Base-by-base conservation (phyloP, 2,113 vertebrate species). In the Parus major region DNA sequence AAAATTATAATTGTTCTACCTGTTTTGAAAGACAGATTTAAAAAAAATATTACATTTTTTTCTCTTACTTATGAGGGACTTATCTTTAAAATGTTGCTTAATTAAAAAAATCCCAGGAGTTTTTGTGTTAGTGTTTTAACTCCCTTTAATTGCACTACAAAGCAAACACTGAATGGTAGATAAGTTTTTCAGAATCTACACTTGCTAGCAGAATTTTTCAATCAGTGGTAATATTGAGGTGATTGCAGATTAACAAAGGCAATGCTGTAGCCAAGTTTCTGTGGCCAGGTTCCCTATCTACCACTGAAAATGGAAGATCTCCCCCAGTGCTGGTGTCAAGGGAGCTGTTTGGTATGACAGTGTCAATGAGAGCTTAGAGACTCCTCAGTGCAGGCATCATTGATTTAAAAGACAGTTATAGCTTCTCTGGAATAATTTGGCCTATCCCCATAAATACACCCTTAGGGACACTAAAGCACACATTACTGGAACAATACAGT, bases 341-440 rank as follows among this genome's bases (percentile, higher is more conserved):
- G 81, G 84, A 89, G 64, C 8, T 77, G 23, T 92, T 61, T 52
- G 60, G 27, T 12, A 27, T 44, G 57, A 49, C 27, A 29, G 52
- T 66, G 49, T 56, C 60, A 91, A 11, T 57, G 71, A 78, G 63
- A 66, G n/a, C 35, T 81, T 64, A 86, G 72, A 78, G 88, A 66
- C 29, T 77, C 27, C 53, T 88, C 55, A 75, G 64, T 33, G 52
- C 56, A 83, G 56, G 50, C 73, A 41, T 79, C 86, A 84, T 68
- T 61, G 90, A 86, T 86, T 88, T 78, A 92, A 66, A 88, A 91
- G 82, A 69, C 82, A 88, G 55, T 60, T 83, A 87, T 11, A 87
- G 24, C 11, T 90, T 46, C 83, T 86, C 60, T 56, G 82, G 78
- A 93, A 66, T 73, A n/a, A 42, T 90, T 90, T 92, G 36, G 36